phyloP scores from a whole-genome alignment of 2,888 invertebrate species.

The Lepidonotus clava region DNA sequence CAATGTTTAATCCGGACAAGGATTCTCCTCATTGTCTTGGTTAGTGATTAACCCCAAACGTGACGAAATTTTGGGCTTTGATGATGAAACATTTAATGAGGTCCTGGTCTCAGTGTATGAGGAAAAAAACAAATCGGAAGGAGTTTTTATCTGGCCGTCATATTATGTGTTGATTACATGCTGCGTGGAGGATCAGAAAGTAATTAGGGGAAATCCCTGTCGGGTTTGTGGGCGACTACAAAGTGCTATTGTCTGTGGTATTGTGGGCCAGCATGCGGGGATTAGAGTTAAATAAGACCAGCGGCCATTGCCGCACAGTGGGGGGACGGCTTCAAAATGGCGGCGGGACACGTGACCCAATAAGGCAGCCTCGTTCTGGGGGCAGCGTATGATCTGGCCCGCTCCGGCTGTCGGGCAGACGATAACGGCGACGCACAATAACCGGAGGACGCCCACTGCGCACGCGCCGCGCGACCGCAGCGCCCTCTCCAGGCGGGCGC shows the following conservation, averaged over 20 bases:
- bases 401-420: not conserved
- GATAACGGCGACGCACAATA: constrained; percentile 28
- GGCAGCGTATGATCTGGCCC: too few relatives aligned
- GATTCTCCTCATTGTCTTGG: too few relatives aligned
- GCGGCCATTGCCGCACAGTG: not conserved
- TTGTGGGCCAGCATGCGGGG: constrained; percentile 17
- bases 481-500: not conserved
- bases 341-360: not conserved
- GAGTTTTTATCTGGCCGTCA: not conserved
- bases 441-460: not conserved
- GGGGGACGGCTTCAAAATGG: constrained; percentile 7
- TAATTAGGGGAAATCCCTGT: constrained; percentile 21
- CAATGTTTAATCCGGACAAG: too few relatives aligned
- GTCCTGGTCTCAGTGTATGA: not conserved
- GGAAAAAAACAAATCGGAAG: not conserved
- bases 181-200: constrained; percentile 5
- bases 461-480: not conserved
- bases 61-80: too few relatives aligned
- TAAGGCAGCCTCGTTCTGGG: not conserved
- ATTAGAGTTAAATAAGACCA: constrained; percentile 40
- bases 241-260: constrained; percentile 27
- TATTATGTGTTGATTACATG: constrained; percentile 19
- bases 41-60: too few relatives aligned
- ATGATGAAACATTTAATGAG: too few relatives aligned
- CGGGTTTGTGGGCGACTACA: not conserved